Evolutionary conservation across 1,140 invertebrate genomes (phyloP).

Genomic region (Ridgeia piscesae): DNA sequence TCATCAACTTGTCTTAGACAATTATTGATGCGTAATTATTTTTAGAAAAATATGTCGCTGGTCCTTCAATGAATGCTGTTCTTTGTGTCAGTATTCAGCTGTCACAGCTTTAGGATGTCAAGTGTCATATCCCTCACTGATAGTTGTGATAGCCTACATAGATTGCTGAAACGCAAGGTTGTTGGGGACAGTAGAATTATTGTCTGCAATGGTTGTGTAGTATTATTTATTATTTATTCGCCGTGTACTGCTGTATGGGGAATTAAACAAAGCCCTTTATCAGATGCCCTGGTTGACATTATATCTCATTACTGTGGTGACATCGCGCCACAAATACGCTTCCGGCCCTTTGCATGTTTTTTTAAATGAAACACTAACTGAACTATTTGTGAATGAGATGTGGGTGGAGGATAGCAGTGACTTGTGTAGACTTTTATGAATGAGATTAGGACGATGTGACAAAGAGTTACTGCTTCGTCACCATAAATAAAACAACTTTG

Average conservation of each 20-base stretch:
- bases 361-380: background rate
- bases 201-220: background rate
- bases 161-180: constrained; percentile 4
- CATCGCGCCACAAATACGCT: background rate
- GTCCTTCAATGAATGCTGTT: background rate
- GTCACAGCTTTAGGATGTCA: background rate
- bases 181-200: background rate
- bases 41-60: background rate
- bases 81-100: background rate
- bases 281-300: background rate
- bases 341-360: background rate
- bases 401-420: background rate
- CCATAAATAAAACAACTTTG: no score
- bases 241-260: background rate
- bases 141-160: background rate
- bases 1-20: background rate
- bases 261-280: background rate
- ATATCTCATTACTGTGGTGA: background rate
- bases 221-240: background rate
- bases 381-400: background rate
- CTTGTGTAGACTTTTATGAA: background rate
- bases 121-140: background rate
- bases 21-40: background rate
- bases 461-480: background rate
- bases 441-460: background rate